A percentile compares a stretch with the other conserved stretches of the same genome.
Conservation (phyloP, 2,797 vertebrate species). For the Meriones psammophilus region DNA sequence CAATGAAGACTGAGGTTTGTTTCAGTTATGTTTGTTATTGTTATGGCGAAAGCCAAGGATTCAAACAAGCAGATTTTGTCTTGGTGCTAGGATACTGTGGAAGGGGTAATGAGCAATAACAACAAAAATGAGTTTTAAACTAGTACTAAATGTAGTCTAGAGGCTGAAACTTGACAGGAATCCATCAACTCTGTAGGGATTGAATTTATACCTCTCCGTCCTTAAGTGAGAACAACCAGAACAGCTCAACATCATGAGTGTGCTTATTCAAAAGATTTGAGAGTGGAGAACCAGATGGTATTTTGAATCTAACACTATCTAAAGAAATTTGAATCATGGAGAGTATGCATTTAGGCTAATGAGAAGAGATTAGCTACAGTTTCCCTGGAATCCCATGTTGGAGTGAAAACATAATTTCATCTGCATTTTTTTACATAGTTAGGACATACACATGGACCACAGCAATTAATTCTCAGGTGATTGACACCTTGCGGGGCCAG, state of each 20-base stretch:
- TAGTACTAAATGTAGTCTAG: neutral
- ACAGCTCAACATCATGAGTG: neutral
- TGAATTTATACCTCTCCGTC: neutral
- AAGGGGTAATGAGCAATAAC: neutral
- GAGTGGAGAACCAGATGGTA: conserved; percentile 38
- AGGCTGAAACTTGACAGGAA: neutral
- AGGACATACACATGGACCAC: neutral
- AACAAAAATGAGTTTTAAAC: neutral
- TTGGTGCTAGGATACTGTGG: conserved; percentile 18
- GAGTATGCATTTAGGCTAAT: neutral
- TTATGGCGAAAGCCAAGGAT: conserved; percentile 23
- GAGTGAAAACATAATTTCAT: conserved; percentile 38
- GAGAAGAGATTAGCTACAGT: neutral
- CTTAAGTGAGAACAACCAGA: neutral
- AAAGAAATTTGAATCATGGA: conserved; percentile 37
- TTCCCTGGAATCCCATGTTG: neutral
- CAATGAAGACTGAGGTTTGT: neutral
- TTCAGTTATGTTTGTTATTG: neutral
- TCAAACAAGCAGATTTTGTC: conserved; percentile 56
- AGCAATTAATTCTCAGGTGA: conserved; percentile 36
- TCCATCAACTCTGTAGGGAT: neutral
- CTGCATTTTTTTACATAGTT: conserved; percentile 31
- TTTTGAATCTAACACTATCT: conserved; percentile 49
- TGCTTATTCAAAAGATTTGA: conserved; percentile 43
- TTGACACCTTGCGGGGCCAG: neutral